Percentiles rank a stretch among this genome's conserved stretches.
Evolutionary conservation across 2,113 vertebrate species (phyloP).

Genomic region (Balaeniceps rex): DNA sequence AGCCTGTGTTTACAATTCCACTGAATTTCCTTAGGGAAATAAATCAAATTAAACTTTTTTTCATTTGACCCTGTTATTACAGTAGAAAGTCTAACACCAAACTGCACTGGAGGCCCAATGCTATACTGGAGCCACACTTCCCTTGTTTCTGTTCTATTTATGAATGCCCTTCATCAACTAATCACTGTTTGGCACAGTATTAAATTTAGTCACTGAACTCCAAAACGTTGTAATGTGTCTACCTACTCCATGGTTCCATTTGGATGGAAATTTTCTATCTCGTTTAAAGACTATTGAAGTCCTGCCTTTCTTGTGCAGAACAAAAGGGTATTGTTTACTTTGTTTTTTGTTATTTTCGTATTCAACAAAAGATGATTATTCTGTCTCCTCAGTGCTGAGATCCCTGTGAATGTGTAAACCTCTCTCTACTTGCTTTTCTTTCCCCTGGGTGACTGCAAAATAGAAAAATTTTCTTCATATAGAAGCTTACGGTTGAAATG

Average conservation of each 20-base stretch:
- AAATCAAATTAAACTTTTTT: neutral
- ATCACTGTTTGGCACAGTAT: constrained; percentile 38
- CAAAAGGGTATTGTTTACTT: constrained; percentile 60
- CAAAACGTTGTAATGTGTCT: constrained; percentile 32
- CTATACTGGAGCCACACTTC: neutral
- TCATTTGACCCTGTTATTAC: neutral
- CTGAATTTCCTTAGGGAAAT: neutral
- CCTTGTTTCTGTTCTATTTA: neutral
- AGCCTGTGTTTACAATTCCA: neutral
- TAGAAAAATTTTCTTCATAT: neutral
- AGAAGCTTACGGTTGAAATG: neutral
- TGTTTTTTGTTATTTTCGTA: constrained; percentile 23
- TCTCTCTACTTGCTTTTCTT: constrained; percentile 25
- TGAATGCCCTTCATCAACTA: constrained; percentile 6
- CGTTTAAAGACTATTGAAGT: constrained; percentile 52
- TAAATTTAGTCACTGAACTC: constrained; percentile 56
- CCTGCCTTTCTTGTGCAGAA: constrained; percentile 49
- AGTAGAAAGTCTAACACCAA: neutral
- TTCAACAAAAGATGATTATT: constrained; percentile 67
- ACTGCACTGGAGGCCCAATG: neutral
- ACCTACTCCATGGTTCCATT: constrained; percentile 50
- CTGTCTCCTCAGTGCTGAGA: constrained; percentile 26
- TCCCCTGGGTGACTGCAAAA: neutral
- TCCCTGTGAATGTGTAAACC: constrained; percentile 25
- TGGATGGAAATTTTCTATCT: constrained; percentile 60